A percentile compares a stretch with the other conserved stretches of the same genome.
These are phyloP conservation scores for Dendronephthya gigantea DNA, from an alignment of 64 coral and sea anemone species.

Conservation along the genomic window DNA sequence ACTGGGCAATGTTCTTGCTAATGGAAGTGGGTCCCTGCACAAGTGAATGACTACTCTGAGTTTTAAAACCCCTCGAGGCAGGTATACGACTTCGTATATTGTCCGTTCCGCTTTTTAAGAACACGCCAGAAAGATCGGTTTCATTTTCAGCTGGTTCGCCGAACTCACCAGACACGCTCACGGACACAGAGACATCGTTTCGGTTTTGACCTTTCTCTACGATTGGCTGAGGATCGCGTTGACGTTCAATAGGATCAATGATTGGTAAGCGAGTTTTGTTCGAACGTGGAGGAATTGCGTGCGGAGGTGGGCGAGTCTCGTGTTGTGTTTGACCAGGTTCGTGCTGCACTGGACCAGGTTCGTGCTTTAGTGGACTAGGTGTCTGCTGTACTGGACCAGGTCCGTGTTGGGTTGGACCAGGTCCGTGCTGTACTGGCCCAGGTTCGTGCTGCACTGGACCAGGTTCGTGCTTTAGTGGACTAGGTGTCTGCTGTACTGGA, in stretches of 20 bases:
- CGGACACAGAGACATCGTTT: neutral
- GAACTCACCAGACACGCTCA: neutral
- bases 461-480: neutral
- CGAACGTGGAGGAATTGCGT: neutral
- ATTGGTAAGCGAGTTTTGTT: neutral
- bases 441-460: neutral
- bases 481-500: neutral
- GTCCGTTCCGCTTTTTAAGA: neutral
- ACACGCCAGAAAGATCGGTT: neutral
- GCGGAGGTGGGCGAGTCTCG: neutral
- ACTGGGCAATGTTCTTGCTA: neutral
- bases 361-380: neutral
- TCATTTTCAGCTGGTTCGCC: neutral
- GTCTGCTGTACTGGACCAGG: neutral
- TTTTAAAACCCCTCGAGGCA: neutral
- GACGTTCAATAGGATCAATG: neutral
- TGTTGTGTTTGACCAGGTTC: neutral
- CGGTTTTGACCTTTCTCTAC: neutral
- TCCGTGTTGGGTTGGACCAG: neutral
- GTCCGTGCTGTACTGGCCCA: neutral
- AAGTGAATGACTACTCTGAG: neutral
- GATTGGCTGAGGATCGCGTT: neutral
- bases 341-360: neutral
- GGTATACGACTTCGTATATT: constrained; percentile 4
- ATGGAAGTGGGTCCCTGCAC: neutral